Conservation (phyloP, 2,797 vertebrate genomes). For the Lagodon rhomboides region DNA sequence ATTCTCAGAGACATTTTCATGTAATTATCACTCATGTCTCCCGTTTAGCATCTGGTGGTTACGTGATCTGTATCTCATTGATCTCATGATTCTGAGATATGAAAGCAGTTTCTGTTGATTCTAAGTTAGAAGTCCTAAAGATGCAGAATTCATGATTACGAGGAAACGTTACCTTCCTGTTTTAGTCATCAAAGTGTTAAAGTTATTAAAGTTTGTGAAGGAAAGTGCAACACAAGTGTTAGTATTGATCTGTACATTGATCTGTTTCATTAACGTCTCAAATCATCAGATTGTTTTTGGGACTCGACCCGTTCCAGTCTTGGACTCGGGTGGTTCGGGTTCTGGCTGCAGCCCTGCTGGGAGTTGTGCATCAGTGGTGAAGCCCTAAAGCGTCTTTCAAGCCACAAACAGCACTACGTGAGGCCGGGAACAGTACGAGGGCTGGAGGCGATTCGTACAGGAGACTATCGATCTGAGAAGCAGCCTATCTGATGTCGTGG, state of each 20-base stretch:
- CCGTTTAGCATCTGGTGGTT: neutral
- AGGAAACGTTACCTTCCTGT: no score
- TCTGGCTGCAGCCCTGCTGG: conserved; percentile 48
- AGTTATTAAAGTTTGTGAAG: neutral
- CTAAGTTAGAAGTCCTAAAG: neutral
- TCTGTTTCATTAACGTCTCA: neutral
- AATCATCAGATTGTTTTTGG: neutral
- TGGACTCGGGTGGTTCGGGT: neutral
- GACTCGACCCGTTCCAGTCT: neutral
- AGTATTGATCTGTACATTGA: no score
- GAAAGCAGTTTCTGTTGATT: neutral
- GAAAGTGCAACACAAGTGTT: neutral
- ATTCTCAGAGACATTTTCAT: neutral
- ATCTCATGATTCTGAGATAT: neutral
- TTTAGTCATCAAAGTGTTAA: neutral
- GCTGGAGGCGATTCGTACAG: conserved; percentile 31
- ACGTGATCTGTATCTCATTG: no score
- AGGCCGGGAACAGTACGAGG: conserved; percentile 50
- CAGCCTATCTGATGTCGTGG: conserved; percentile 33
- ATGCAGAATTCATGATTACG: no score
- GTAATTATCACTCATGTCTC: neutral
- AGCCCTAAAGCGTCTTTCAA: conserved; percentile 55
- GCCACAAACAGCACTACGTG: conserved; percentile 50
- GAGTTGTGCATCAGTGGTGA: conserved; percentile 60
- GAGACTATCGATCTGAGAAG: conserved; percentile 23